These are phyloP conservation scores for Bufo bufo DNA, from an alignment of 2,113 vertebrate genomes.

Conservation along the genomic window DNA sequence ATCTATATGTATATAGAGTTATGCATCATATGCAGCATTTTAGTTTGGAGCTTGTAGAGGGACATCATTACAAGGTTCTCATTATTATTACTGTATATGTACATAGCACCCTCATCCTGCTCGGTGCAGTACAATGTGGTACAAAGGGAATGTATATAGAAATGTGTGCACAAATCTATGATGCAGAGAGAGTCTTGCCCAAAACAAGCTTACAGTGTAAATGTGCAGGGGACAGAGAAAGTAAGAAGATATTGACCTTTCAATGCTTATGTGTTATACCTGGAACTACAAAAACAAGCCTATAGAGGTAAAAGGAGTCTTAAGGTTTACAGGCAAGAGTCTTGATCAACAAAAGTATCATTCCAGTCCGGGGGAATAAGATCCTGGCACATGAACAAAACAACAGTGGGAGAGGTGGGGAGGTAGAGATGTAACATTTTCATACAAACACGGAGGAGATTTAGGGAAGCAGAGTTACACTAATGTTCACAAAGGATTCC, in stretches of 20 bases:
- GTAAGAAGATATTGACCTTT: neutral
- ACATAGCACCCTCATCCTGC: too few relatives aligned
- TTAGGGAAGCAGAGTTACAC: neutral
- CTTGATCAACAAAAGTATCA: conserved; percentile 35
- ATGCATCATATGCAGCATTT: too few relatives aligned
- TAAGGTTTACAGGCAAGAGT: conserved; percentile 13
- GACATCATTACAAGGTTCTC: too few relatives aligned
- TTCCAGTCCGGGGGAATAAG: conserved; percentile 5
- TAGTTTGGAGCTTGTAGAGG: too few relatives aligned
- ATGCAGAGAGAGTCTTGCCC: too few relatives aligned
- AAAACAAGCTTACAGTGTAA: neutral
- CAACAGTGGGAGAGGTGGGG: conserved; percentile 27
- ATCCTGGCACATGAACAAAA: conserved; percentile 38
- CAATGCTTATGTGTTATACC: neutral
- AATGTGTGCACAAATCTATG: too few relatives aligned
- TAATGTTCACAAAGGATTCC: neutral
- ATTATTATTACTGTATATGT: too few relatives aligned
- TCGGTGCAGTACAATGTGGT: too few relatives aligned
- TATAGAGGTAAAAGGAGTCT: neutral
- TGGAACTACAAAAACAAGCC: neutral
- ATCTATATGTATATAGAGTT: too few relatives aligned
- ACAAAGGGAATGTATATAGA: neutral
- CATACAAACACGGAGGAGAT: conserved; percentile 31
- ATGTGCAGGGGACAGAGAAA: neutral
- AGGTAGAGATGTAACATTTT: conserved; percentile 7